Conservation (phyloP, 2,888 invertebrate genomes). For the Amitus sp. region DNA sequence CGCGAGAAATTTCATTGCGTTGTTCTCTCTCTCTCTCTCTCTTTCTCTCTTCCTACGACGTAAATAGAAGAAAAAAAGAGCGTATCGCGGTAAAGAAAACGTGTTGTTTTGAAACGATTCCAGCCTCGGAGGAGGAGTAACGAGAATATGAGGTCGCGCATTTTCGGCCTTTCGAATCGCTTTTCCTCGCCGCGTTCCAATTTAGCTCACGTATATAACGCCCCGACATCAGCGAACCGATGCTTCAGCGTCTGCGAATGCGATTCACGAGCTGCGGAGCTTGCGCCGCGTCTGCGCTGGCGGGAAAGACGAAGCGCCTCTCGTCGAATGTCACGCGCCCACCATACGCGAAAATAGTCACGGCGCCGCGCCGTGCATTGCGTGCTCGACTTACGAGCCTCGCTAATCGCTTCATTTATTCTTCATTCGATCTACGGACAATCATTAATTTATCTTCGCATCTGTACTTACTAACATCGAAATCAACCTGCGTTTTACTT, state of each 20-base stretch:
- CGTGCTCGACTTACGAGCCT: constrained; percentile 5
- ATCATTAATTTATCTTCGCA: too few relatives aligned
- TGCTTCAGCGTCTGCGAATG: constrained; percentile 64
- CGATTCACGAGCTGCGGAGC: constrained; percentile 63
- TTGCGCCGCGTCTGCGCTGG: too few relatives aligned
- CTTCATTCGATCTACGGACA: too few relatives aligned
- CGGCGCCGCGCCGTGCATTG: background rate
- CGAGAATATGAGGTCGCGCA: background rate
- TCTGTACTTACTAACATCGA: too few relatives aligned
- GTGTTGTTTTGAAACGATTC: too few relatives aligned
- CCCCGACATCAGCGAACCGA: constrained; percentile 47
- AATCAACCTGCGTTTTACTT: too few relatives aligned
- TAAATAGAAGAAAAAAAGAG: constrained; percentile 1
- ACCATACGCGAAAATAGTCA: background rate
- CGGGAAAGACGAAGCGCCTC: constrained; percentile 27
- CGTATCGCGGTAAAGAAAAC: too few relatives aligned
- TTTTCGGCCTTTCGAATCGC: constrained; percentile 17
- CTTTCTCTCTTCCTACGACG: too few relatives aligned
- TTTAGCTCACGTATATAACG: constrained; percentile 53
- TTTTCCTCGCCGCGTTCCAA: constrained; percentile 46
- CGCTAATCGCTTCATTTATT: constrained; percentile 14
- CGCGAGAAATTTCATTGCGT: too few relatives aligned
- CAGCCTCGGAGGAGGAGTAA: too few relatives aligned
- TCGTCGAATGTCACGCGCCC: background rate
- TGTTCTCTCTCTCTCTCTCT: too few relatives aligned